Base-by-base conservation (phyloP, 2,797 vertebrate genomes). In the Bradypodion pumilum region DNA sequence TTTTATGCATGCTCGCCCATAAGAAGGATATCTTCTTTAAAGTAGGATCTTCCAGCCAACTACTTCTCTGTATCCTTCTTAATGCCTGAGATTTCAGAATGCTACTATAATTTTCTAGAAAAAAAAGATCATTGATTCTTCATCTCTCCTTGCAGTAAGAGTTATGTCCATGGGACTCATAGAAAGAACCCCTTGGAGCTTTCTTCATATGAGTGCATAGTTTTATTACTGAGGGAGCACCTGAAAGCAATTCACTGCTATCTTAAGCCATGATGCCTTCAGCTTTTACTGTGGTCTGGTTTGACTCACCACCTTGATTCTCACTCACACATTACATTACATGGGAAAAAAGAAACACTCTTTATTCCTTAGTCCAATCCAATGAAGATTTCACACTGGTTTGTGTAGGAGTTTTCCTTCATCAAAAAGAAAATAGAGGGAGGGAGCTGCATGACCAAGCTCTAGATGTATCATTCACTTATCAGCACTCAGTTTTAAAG, bases 11-110 rank as follows among this genome's bases (percentile, higher is more conserved):
- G 88, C 66, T 90, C 84, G 87, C 88, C 72, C 65, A 82, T 88
- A 88, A 82, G 46, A 60, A 72, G 19, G 79, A 87, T 78, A 69
- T 78, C 78, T 88, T 49, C 85, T 44, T 27, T 72, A 81, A 83
- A 75, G 19, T 40, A 25, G 49, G 59, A 78, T 80, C n/a, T 46
- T 88, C 90, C 87, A 78, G n/a, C 29, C 12, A 68, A 44, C 46
- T 56, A 23, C 68, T 78, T 44, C 52, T 77, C 19, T 7, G 62
- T 68, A 74, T 27, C 21, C 44, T 80, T 80, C 72, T 84, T 84
- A 84, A 62, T 91, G 84, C 76, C 79, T 21, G 12, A 87, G 82
- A 29, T 78, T 85, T 88, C 81, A 88, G 80, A 93, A 88, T 63
- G 66, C 85, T 63, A 52, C 90, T 90, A 76, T 27, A 76, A 81